Percentiles rank a stretch among this genome's conserved stretches.
Conservation (phyloP, 2,113 vertebrate species). For the Propithecus coquereli region DNA sequence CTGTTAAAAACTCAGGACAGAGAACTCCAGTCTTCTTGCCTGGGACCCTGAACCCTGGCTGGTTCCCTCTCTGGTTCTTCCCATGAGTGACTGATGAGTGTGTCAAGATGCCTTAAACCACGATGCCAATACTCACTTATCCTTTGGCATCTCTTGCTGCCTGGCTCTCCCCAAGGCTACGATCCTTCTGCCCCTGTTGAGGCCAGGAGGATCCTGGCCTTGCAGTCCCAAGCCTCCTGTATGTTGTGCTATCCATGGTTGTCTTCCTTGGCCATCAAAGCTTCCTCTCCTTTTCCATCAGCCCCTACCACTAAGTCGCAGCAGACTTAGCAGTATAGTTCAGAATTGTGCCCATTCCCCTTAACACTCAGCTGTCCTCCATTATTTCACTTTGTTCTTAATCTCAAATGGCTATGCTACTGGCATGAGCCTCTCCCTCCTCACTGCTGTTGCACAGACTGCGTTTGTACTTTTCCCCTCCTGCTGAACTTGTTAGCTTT, state of each 20-base stretch:
- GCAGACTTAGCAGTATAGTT: neutral
- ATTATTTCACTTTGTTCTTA: conserved; percentile 15
- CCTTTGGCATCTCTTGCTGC: too few relatives aligned
- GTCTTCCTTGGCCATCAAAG: neutral
- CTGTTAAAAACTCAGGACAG: neutral
- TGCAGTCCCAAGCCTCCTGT: neutral
- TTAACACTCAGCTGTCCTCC: neutral
- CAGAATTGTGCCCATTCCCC: neutral
- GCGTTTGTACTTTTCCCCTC: neutral
- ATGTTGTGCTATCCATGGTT: neutral
- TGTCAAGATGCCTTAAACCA: neutral
- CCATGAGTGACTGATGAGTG: neutral
- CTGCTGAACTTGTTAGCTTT: conserved; percentile 22
- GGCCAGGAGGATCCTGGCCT: neutral
- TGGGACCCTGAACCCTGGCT: neutral
- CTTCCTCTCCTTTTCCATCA: neutral
- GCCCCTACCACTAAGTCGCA: neutral
- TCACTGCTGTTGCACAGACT: neutral
- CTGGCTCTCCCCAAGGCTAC: neutral
- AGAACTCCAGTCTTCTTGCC: neutral
- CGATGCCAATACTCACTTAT: neutral
- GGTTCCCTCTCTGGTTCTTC: neutral
- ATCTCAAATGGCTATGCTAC: neutral
- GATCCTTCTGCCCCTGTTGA: neutral
- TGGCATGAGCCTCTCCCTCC: neutral